phyloP scores from a whole-genome alignment of 2,113 vertebrate species.

The Blennius ocellaris region DNA sequence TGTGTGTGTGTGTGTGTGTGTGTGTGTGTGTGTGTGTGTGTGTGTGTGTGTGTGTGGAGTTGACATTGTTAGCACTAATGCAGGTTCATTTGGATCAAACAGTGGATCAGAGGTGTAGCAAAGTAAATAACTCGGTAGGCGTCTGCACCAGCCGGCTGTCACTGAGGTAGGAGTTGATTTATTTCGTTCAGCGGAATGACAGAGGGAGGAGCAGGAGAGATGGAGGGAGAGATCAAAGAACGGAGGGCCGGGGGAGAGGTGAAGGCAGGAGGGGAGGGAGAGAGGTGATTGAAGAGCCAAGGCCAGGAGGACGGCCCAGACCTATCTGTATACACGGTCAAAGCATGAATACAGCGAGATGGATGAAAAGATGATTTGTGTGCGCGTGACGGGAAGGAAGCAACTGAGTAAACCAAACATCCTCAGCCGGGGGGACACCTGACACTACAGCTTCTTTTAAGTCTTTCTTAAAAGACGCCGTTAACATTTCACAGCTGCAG shows the following conservation, averaged over 20 bases:
- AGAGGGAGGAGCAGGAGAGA: conserved; percentile 14
- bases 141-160: conserved; percentile 44
- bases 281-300: conserved; percentile 63
- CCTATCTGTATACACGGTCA: conserved; percentile 42
- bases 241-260: conserved; percentile 24
- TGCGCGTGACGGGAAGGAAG: conserved; percentile 10
- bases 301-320: conserved; percentile 38
- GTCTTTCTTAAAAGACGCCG: neutral
- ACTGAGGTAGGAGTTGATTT: conserved; percentile 51
- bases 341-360: conserved; percentile 30
- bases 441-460: conserved; percentile 17
- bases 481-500: conserved; percentile 30
- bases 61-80: conserved; percentile 26
- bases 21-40: conserved; percentile 10
- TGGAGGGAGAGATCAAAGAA: conserved; percentile 41
- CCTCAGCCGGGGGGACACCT: neutral
- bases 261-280: conserved; percentile 12
- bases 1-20: conserved; percentile 8
- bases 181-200: conserved; percentile 40
- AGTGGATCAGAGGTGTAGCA: conserved; percentile 36
- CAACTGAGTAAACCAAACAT: neutral
- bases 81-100: conserved; percentile 27
- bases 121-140: conserved; percentile 62
- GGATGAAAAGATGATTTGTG: conserved; percentile 41
- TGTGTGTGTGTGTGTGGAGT: conserved; percentile 14